These are phyloP conservation scores for Epirrhoe tristata DNA, from an alignment of 2,888 invertebrate genomes.

Conservation along the genomic window DNA sequence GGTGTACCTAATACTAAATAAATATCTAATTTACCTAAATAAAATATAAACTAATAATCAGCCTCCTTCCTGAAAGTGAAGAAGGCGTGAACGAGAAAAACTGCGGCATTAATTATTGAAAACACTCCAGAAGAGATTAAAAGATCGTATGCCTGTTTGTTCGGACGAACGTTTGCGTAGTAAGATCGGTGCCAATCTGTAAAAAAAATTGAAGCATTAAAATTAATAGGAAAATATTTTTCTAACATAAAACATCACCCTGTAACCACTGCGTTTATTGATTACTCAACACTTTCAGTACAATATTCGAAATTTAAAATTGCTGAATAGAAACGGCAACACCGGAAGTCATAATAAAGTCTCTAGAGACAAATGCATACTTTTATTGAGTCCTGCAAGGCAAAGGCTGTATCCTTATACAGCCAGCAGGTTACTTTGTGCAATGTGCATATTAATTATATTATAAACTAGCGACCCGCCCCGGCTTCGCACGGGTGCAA, in stretches of 20 bases:
- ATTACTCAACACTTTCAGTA: neutral
- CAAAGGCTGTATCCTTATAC: conserved; percentile 34
- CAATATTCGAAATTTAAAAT: conserved; percentile 28
- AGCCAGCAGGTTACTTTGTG: conserved; percentile 38
- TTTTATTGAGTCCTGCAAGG: conserved; percentile 34
- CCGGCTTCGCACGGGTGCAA: too few species aligned
- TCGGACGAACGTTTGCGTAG: conserved; percentile 84
- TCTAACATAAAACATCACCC: neutral
- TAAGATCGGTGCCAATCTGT: conserved; percentile 81
- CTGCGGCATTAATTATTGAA: conserved; percentile 85
- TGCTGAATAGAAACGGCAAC: conserved; percentile 25
- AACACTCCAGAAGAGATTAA: conserved; percentile 88
- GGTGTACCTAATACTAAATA: conserved; percentile 20
- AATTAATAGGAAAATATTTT: neutral
- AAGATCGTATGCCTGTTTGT: conserved; percentile 88
- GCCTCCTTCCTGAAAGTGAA: conserved; percentile 85
- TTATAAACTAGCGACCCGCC: too few species aligned
- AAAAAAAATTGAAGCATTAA: conserved; percentile 42
- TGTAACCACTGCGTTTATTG: neutral
- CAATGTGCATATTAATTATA: conserved; percentile 47
- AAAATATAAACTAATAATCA: conserved; percentile 68
- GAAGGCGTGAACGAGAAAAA: conserved; percentile 87
- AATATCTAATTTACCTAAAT: conserved; percentile 4
- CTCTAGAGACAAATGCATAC: conserved; percentile 58
- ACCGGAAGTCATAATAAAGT: conserved; percentile 61